Percentiles rank a stretch among this genome's conserved stretches.
phyloP scores from a whole-genome alignment of 2,888 invertebrate species.

The Geotrupes spiniger region DNA sequence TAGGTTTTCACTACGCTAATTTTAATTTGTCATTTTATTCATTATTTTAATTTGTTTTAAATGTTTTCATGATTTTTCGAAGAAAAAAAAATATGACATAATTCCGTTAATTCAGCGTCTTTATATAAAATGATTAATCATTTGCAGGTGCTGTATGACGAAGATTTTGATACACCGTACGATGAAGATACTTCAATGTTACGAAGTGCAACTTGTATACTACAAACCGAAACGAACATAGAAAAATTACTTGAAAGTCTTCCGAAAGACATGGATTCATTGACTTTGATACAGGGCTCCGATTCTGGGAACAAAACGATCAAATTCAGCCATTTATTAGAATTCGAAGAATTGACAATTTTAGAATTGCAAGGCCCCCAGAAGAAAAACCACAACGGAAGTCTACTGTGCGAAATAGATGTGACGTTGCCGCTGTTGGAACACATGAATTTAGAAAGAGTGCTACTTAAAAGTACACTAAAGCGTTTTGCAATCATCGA shows the following conservation, averaged over 20 bases:
- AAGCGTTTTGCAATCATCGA: conserved; percentile 46
- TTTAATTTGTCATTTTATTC: not conserved
- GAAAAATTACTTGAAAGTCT: conserved; percentile 47
- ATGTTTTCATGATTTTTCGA: too few relatives aligned
- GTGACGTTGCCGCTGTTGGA: conserved; percentile 50
- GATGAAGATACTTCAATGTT: conserved; percentile 49
- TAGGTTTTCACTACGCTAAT: not conserved
- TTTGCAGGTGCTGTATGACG: conserved; percentile 49
- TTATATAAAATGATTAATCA: conserved; percentile 3
- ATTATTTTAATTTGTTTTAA: not conserved
- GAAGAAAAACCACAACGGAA: conserved; percentile 34
- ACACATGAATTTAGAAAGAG: conserved; percentile 55
- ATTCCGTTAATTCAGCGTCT: not conserved
- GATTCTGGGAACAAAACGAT: conserved; percentile 51
- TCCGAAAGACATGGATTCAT: conserved; percentile 54
- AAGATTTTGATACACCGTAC: conserved; percentile 43
- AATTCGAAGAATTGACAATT: conserved; percentile 55
- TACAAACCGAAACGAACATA: conserved; percentile 51
- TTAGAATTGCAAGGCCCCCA: conserved; percentile 61
- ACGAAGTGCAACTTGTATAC: conserved; percentile 55
- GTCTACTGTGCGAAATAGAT: conserved; percentile 52
- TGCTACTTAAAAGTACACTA: conserved; percentile 41
- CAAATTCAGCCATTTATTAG: conserved; percentile 49
- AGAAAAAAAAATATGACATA: not conserved
- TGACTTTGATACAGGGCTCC: conserved; percentile 59